Conservation (phyloP, 1,140 invertebrate species). For the Diuraphis noxia region DNA sequence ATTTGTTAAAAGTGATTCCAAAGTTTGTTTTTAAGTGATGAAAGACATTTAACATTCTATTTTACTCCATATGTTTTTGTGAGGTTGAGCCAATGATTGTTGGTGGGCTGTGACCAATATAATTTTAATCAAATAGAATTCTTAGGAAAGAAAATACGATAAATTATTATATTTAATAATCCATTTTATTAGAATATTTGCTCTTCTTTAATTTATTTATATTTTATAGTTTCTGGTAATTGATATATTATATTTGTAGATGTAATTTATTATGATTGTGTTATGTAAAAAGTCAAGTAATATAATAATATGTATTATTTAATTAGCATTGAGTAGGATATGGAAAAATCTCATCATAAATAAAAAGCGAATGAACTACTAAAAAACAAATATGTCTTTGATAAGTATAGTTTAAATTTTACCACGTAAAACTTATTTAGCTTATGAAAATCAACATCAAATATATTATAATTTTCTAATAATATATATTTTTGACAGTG, state of each 20-base stretch:
- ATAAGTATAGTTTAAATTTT: not conserved
- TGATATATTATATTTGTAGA: too few relatives aligned
- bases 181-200: not conserved
- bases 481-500: too few relatives aligned
- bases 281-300: too few relatives aligned
- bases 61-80: not conserved
- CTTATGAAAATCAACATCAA: not conserved
- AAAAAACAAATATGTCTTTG: not conserved
- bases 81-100: not conserved
- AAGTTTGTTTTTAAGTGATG: not conserved
- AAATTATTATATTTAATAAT: not conserved
- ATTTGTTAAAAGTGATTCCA: not conserved
- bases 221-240: not conserved
- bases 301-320: not conserved
- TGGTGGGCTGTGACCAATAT: not conserved
- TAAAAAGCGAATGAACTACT: not conserved
- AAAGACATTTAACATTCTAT: not conserved
- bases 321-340: not conserved
- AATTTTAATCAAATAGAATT: not conserved
- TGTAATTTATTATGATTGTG: not conserved
- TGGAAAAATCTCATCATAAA: not conserved
- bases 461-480: not conserved
- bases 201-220: not conserved
- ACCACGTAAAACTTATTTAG: not conserved
- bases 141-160: not conserved